Evolutionary conservation across 2,113 vertebrate genomes (phyloP).

Genomic region (Saccopteryx bilineata): DNA sequence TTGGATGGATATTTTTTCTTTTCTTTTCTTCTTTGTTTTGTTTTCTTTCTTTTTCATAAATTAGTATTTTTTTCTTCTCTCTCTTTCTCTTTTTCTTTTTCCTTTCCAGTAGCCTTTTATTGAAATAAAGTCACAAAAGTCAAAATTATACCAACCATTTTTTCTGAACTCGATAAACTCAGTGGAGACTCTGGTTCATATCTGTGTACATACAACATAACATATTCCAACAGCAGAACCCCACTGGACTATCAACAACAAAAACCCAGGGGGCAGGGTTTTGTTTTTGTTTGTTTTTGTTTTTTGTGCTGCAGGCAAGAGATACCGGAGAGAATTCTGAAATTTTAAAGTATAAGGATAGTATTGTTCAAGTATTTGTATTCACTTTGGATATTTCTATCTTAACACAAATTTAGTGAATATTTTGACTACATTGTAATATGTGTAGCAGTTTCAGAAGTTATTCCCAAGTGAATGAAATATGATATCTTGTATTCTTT

Average conservation of each 20-base stretch:
- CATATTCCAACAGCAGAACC: slow-evolving; percentile 81
- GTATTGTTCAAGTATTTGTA: background rate
- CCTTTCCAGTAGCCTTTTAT: slow-evolving; percentile 90
- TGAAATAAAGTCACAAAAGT: slow-evolving; percentile 86
- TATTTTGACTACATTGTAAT: background rate
- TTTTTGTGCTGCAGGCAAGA: background rate
- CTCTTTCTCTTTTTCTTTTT: too few relatives aligned
- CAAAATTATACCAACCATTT: slow-evolving; percentile 86
- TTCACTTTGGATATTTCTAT: background rate
- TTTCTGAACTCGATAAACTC: slow-evolving; percentile 74
- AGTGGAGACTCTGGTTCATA: slow-evolving; percentile 69
- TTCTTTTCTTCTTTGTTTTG: background rate
- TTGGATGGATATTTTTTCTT: background rate
- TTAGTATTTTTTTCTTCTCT: background rate
- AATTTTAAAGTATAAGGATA: background rate
- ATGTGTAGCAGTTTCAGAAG: background rate
- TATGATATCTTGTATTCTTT: background rate
- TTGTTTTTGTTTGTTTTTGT: background rate
- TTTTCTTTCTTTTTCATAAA: background rate
- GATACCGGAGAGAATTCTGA: background rate
- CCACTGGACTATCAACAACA: slow-evolving; percentile 12
- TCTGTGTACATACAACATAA: slow-evolving; percentile 74
- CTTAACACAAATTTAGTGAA: background rate
- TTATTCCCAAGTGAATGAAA: background rate
- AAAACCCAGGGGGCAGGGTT: too few relatives aligned